Conservation (phyloP, 2,888 invertebrate species). For the Bombyx huttoni region DNA sequence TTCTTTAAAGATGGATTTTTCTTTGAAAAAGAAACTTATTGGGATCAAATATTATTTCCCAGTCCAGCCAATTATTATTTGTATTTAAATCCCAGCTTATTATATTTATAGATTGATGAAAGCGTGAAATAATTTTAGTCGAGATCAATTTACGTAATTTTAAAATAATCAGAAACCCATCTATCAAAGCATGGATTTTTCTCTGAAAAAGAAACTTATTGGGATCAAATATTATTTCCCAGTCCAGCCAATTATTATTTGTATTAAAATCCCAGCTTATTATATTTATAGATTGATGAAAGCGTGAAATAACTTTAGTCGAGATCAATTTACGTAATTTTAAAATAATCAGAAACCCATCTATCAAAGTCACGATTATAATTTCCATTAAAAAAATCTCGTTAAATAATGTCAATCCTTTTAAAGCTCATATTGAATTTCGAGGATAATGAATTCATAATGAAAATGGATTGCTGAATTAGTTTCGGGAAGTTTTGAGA, state of each 20-base stretch:
- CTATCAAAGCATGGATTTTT: no score
- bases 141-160: no score
- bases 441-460: conserved; percentile 18
- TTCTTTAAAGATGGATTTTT: no score
- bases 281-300: not conserved
- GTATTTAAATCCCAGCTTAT: no score
- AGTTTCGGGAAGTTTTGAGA: conserved; percentile 25
- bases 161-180: not conserved
- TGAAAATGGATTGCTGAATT: conserved; percentile 23
- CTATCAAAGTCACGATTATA: not conserved
- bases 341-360: not conserved
- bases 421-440: conserved; percentile 9
- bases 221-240: no score
- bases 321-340: not conserved
- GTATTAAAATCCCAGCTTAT: no score
- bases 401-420: conserved; percentile 3
- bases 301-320: not conserved
- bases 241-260: no score
- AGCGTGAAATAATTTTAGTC: not conserved
- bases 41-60: no score
- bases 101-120: not conserved
- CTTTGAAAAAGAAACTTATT: no score
- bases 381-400: not conserved
- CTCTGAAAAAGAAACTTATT: no score
- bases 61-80: no score